These are phyloP conservation scores for Martes martes DNA, from an alignment of 2,113 vertebrate species.

Conservation along the genomic window DNA sequence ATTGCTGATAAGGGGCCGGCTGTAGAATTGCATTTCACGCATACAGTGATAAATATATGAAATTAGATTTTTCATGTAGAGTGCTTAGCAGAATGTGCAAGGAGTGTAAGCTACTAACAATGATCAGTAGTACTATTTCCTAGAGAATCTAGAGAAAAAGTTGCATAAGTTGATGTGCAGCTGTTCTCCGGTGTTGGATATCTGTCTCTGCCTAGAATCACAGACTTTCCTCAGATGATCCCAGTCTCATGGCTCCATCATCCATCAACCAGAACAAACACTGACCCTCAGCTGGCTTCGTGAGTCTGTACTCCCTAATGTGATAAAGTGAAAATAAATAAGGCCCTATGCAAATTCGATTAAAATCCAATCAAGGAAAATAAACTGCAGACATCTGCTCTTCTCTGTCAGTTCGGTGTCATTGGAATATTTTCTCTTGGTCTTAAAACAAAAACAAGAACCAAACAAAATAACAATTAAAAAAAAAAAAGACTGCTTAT, in stretches of 20 bases:
- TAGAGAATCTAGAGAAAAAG: not conserved
- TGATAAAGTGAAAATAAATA: conserved; percentile 74
- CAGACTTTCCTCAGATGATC: conserved; percentile 21
- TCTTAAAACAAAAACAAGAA: conserved; percentile 68
- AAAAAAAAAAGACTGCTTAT: conserved; percentile 22
- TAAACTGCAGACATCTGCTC: conserved; percentile 79
- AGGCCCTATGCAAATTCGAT: conserved; percentile 72
- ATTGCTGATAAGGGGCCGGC: not conserved
- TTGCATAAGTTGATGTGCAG: not conserved
- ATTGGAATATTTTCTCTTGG: conserved; percentile 68
- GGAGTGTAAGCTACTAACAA: not conserved
- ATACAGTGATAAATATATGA: not conserved
- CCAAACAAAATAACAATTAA: conserved; percentile 28
- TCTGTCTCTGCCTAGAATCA: not conserved
- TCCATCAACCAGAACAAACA: conserved; percentile 31
- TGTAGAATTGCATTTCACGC: not conserved
- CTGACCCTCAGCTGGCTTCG: conserved; percentile 19
- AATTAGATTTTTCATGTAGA: not conserved
- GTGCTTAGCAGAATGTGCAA: not conserved
- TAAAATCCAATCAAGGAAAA: conserved; percentile 79
- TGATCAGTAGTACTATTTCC: not conserved
- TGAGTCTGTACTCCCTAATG: conserved; percentile 69
- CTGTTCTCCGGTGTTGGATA: not conserved
- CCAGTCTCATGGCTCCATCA: not conserved
- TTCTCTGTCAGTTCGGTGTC: conserved; percentile 45